Conservation (phyloP, 2,113 vertebrate genomes). For the Archilochus colubris region DNA sequence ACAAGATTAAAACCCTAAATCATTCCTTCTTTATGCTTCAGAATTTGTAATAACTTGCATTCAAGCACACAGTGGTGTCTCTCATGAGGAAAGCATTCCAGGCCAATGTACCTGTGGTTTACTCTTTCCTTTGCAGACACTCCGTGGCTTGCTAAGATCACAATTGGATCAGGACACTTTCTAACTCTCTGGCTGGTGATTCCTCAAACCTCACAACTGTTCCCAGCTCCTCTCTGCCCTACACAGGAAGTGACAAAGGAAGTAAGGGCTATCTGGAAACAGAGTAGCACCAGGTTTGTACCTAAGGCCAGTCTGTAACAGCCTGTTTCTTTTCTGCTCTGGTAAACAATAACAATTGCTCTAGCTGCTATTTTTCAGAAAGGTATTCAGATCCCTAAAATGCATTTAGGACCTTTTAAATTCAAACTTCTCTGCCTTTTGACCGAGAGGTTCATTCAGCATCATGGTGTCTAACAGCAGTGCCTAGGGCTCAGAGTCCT, state of each 20-base stretch:
- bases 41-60: not conserved
- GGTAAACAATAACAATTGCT: not conserved
- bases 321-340: not conserved
- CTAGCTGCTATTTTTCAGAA: not conserved
- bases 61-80: not conserved
- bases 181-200: not conserved
- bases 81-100: not conserved
- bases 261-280: not conserved
- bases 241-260: not conserved
- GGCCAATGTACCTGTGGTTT: not conserved
- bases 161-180: not conserved
- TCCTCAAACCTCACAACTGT: not conserved
- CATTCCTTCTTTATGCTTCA: not conserved
- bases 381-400: not conserved
- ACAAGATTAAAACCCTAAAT: not conserved
- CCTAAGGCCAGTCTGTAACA: not conserved
- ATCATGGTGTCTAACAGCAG: accelerated
- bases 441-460: not conserved
- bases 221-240: not conserved
- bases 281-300: not conserved
- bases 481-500: not conserved
- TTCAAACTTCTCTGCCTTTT: no score
- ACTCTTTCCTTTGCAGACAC: not conserved
- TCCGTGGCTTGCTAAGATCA: not conserved
- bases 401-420: not conserved